Percentiles rank a stretch among this genome's conserved stretches.
phyloP scores from a whole-genome alignment of 2,797 vertebrate genomes.

The Champsocephalus gunnari region DNA sequence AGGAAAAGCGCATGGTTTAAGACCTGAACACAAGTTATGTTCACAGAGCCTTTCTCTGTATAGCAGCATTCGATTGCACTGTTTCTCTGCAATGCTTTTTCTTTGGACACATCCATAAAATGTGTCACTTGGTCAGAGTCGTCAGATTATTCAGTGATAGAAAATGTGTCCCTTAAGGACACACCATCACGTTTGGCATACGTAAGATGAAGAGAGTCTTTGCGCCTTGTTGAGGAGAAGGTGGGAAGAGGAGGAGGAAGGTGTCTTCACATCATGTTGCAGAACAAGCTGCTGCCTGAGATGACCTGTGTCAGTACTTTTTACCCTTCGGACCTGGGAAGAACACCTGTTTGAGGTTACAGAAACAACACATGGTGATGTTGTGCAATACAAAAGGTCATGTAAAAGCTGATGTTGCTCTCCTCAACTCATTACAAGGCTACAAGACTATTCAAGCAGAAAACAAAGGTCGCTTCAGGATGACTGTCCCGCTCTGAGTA shows the following conservation, averaged over 20 bases:
- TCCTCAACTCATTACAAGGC: conserved; percentile 26
- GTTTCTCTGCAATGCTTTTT: too few relatives aligned
- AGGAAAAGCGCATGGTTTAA: too few relatives aligned
- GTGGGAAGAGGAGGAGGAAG: neutral
- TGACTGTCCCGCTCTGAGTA: neutral
- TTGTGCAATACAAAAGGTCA: conserved; percentile 39
- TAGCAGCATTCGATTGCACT: too few relatives aligned
- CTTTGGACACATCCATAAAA: too few relatives aligned
- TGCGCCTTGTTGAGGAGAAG: conserved; percentile 15
- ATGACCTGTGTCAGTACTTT: conserved; percentile 41
- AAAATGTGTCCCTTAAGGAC: too few relatives aligned
- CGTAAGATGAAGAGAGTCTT: conserved; percentile 16
- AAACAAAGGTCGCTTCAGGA: conserved; percentile 30
- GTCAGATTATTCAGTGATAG: too few relatives aligned
- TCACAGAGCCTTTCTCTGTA: too few relatives aligned
- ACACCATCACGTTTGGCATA: conserved; percentile 21
- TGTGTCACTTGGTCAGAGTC: too few relatives aligned
- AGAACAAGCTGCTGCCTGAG: conserved; percentile 40
- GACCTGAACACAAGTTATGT: too few relatives aligned
- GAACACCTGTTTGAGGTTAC: conserved; percentile 54
- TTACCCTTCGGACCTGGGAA: conserved; percentile 37
- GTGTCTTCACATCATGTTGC: conserved; percentile 8
- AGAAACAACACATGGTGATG: conserved; percentile 58
- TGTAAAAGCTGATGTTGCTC: conserved; percentile 32
- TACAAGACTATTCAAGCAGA: conserved; percentile 16